Base-by-base conservation (phyloP, 2,888 invertebrate genomes). In the Eupithecia pulchellata region DNA sequence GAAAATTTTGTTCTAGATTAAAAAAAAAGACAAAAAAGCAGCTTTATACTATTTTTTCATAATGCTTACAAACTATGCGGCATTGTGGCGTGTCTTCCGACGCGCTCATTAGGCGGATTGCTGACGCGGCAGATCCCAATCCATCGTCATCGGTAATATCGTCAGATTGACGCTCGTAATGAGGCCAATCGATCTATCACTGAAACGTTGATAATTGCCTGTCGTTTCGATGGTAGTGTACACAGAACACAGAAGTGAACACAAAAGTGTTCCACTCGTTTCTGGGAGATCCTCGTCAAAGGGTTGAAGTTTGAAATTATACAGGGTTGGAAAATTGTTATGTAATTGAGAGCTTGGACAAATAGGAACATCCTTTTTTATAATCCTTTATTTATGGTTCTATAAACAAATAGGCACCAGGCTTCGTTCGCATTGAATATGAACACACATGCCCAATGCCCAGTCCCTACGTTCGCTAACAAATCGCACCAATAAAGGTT, bases 181-280 rank as follows among this genome's bases (percentile, higher is more conserved):
- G 57, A 57, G 57, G 57, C 57, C 57, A 57, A 57, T 57, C 57
- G 57, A 27, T 57, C 57, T 29, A 29, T 29, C 57, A 29, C 29
- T 29, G 57, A 57, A 57, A 29, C 57, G 29, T 17, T 14, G 17
- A 57, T 57, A 57, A 57, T 57, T 62, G 32, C 25, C 62, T 20
- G 36, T 14, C 34, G 11, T 36, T 62, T 62, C 25, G 29, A 29
- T 57, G 29, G 29, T 17, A 57, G 57, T 57, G n/a, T n/a, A n/a
- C n/a, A n/a, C n/a, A 55, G 14, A 55, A 29, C 57, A 57, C 29
- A 20, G 47, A n/a, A n/a, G n/a, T n/a, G n/a, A n/a, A n/a, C n/a
- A n/a, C n/a, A n/a, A n/a, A n/a, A n/a, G n/a, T n/a, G n/a, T n/a
- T n/a, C n/a, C n/a, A n/a, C n/a, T n/a, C 17, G 29, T 29, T 57